Evolutionary conservation across 1,140 invertebrate species (phyloP).

Genomic region (Cherax quadricarinatus): DNA sequence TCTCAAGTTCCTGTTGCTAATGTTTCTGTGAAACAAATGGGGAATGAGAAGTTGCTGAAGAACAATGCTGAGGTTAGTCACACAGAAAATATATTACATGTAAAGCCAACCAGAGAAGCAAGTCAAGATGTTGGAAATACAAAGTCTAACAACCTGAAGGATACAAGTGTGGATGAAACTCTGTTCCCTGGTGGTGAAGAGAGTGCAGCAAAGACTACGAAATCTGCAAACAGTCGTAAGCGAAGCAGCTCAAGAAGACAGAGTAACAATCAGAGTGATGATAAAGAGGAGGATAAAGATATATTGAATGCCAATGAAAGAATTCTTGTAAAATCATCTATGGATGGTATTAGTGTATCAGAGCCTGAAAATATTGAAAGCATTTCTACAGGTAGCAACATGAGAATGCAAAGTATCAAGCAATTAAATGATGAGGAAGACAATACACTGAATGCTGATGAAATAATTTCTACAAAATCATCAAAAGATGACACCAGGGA

Average conservation of each 20-base stretch:
- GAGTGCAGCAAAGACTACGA: neutral
- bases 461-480: neutral
- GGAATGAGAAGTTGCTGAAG: constrained; percentile 2
- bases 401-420: neutral
- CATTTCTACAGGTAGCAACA: neutral
- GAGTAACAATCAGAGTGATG: neutral
- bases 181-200: neutral
- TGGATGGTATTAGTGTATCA: neutral
- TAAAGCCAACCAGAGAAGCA: neutral
- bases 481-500: neutral
- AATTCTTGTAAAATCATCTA: no score
- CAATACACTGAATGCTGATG: neutral
- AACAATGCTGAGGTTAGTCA: neutral
- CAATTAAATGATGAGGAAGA: neutral
- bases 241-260: neutral
- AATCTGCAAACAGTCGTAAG: neutral
- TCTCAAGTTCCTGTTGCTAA: neutral
- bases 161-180: neutral
- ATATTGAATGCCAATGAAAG: no score
- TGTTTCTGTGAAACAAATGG: constrained; percentile 13
- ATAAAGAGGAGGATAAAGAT: no score
- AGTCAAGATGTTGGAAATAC: neutral
- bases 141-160: neutral
- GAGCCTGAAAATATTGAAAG: neutral
- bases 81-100: neutral